Evolutionary conservation across 2,113 vertebrate species (phyloP).

Genomic region (Myrmecophaga tridactyla): DNA sequence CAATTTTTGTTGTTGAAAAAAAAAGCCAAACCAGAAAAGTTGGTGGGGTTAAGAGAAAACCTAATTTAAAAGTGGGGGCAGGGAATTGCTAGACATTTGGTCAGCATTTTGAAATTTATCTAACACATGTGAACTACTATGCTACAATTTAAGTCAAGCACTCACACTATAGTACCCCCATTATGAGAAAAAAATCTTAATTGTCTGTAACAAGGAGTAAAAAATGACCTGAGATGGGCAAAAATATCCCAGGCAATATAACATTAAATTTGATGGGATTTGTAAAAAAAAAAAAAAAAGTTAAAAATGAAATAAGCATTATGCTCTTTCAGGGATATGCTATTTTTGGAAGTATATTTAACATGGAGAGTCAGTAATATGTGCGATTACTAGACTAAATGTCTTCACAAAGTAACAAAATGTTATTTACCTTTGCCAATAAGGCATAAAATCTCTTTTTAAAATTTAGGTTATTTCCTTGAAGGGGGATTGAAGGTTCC

Average conservation of each 20-base stretch:
- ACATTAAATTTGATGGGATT: background rate
- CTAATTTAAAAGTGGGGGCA: background rate
- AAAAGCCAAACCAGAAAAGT: background rate
- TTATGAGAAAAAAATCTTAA: background rate
- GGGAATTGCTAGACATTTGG: background rate
- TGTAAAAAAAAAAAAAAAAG: background rate
- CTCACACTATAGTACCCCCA: background rate
- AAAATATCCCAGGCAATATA: background rate
- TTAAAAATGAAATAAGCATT: background rate
- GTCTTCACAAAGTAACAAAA: background rate
- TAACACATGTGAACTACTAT: background rate
- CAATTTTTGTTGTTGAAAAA: background rate
- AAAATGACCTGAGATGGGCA: background rate
- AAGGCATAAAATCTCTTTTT: constrained; percentile 19
- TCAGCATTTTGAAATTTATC: background rate
- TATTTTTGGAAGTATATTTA: background rate
- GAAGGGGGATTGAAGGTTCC: background rate
- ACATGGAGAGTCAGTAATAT: background rate
- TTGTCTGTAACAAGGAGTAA: background rate
- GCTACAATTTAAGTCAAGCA: background rate
- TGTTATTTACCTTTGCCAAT: background rate
- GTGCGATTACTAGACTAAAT: background rate
- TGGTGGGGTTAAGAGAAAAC: background rate
- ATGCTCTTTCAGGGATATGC: background rate
- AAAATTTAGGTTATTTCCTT: constrained; percentile 1